phyloP scores from a whole-genome alignment of 2,113 vertebrate genomes.

The Monarcha castaneiventris region DNA sequence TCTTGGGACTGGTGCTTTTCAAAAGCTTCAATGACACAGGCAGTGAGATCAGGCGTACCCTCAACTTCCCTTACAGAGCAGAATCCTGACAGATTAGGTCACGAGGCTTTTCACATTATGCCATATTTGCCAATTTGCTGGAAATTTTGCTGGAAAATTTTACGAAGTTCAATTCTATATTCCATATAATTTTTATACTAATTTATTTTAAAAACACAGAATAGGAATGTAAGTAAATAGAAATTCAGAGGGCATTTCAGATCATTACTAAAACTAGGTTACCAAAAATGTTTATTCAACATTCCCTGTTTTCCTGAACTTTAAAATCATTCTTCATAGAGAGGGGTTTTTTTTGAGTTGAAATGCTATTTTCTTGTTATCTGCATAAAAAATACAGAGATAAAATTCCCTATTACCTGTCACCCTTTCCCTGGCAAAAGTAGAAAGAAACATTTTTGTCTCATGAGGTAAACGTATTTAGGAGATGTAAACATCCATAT shows the following conservation, averaged over 20 bases:
- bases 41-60: not conserved
- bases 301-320: not conserved
- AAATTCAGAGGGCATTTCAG: not conserved
- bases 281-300: not conserved
- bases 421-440: not conserved
- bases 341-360: not conserved
- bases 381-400: not conserved
- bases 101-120: not conserved
- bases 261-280: not conserved
- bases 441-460: not conserved
- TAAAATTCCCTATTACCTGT: not conserved
- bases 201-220: not conserved
- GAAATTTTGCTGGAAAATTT: not conserved
- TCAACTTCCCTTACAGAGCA: not conserved
- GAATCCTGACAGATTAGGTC: not conserved
- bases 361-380: not conserved
- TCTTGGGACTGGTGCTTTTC: fast-evolving
- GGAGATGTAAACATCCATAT: not conserved
- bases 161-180: not conserved
- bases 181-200: not conserved
- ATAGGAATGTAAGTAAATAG: not conserved
- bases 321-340: not conserved
- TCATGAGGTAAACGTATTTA: not conserved
- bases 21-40: not conserved
- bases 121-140: not conserved